A percentile compares a stretch with the other conserved stretches of the same genome.
Evolutionary conservation across 2,888 invertebrate species (phyloP).

Genomic region (Oithona nana): DNA sequence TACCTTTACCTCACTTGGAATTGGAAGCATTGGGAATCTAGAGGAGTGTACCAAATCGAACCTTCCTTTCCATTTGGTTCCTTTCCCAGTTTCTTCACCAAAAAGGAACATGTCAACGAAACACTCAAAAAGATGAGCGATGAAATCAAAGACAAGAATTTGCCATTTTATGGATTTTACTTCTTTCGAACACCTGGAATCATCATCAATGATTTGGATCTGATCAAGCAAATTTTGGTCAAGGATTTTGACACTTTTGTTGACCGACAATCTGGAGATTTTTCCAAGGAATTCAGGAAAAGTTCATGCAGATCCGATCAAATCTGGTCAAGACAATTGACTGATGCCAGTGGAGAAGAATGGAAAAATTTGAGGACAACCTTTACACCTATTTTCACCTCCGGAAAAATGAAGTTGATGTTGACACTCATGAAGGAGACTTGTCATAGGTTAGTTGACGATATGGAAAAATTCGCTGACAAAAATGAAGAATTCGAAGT

Average conservation of each 20-base stretch:
- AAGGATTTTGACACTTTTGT: conserved; percentile 20
- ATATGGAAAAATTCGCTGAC: neutral
- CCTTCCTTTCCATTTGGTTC: neutral
- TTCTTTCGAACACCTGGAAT: neutral
- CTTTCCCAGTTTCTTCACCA: neutral
- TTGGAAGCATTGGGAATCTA: neutral
- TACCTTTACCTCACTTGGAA: too few species aligned
- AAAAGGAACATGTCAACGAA: too few species aligned
- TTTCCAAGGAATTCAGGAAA: neutral
- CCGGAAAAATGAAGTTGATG: conserved; percentile 30
- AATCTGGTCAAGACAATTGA: neutral
- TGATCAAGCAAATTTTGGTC: conserved; percentile 19
- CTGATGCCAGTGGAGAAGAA: conserved; percentile 28
- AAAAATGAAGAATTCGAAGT: conserved; percentile 40
- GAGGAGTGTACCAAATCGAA: neutral
- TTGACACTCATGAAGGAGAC: neutral
- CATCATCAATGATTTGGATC: conserved; percentile 18
- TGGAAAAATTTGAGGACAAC: conserved; percentile 44
- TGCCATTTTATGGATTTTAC: neutral
- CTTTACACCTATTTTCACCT: conserved; percentile 44
- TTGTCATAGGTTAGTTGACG: neutral
- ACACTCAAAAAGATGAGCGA: too few species aligned
- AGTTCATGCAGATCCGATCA: neutral
- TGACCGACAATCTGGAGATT: conserved; percentile 10
- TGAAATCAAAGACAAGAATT: too few species aligned